Conservation (phyloP, 1,140 invertebrate species). For the Lucilia sericata region DNA sequence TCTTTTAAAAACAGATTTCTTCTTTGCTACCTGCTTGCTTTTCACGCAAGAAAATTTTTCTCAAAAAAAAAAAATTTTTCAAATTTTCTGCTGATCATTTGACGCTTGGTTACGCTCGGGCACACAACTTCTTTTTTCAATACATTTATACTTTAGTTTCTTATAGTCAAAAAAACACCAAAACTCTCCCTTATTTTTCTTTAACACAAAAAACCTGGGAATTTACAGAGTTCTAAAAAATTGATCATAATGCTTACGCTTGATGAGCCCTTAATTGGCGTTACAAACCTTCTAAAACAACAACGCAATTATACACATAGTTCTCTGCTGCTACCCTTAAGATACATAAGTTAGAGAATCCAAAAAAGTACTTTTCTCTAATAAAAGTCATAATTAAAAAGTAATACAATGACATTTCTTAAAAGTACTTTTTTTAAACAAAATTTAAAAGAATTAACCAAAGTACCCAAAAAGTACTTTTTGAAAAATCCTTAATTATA, state of each 20-base stretch:
- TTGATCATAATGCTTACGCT: conserved; percentile 20
- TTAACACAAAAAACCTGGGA: not conserved
- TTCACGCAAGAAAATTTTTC: too few relatives aligned
- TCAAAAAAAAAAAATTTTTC: too few relatives aligned
- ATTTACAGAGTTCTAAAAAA: not conserved
- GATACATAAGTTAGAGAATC: too few relatives aligned
- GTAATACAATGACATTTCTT: too few relatives aligned
- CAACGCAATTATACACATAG: not conserved
- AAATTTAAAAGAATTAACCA: too few relatives aligned
- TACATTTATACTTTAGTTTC: not conserved
- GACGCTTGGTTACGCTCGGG: conserved; percentile 35
- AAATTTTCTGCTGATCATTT: conserved; percentile 26
- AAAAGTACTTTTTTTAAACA: too few relatives aligned
- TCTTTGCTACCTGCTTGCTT: conserved; percentile 16
- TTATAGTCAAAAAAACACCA: not conserved
- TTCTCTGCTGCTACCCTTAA: too few relatives aligned
- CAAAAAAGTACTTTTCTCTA: too few relatives aligned
- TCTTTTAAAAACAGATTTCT: not conserved
- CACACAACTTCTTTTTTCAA: not conserved
- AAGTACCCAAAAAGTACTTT: too few relatives aligned
- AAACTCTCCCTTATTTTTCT: conserved; percentile 29
- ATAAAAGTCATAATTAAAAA: too few relatives aligned
- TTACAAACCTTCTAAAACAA: conserved; percentile 55
- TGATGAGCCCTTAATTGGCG: conserved; percentile 61
- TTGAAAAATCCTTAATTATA: too few relatives aligned